phyloP scores from a whole-genome alignment of 2,888 invertebrate species.

The Saturnia pavonia region DNA sequence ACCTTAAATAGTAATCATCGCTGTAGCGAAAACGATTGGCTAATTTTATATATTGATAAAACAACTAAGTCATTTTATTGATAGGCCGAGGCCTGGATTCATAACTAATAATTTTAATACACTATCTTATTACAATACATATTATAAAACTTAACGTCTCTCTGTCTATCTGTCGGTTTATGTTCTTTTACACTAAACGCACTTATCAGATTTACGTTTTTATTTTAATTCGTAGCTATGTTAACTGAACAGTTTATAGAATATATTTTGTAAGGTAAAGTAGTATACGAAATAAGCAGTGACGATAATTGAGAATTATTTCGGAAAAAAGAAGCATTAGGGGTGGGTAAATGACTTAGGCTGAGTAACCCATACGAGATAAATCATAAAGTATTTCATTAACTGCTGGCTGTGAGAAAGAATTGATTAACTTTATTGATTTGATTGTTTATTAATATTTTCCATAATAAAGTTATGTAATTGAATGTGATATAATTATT shows the following conservation, averaged over 20 bases:
- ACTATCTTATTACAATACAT: background rate
- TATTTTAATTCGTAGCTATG: no score
- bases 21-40: background rate
- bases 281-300: no score
- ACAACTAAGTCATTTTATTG: background rate
- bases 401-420: background rate
- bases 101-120: background rate
- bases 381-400: background rate
- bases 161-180: no score
- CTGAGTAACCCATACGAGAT: no score
- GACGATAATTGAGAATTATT: no score
- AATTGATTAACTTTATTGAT: background rate
- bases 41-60: background rate
- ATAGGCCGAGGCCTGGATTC: background rate
- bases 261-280: no score
- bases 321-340: no score
- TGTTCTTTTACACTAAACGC: no score
- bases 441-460: background rate
- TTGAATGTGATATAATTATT: background rate
- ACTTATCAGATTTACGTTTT: no score
- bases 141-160: background rate
- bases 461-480: background rate
- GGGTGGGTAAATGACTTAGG: no score
- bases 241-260: no score
- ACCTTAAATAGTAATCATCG: background rate